Percentiles rank a stretch among this genome's conserved stretches.
phyloP scores from a whole-genome alignment of 2,888 invertebrate genomes.

The Atherix ibis region DNA sequence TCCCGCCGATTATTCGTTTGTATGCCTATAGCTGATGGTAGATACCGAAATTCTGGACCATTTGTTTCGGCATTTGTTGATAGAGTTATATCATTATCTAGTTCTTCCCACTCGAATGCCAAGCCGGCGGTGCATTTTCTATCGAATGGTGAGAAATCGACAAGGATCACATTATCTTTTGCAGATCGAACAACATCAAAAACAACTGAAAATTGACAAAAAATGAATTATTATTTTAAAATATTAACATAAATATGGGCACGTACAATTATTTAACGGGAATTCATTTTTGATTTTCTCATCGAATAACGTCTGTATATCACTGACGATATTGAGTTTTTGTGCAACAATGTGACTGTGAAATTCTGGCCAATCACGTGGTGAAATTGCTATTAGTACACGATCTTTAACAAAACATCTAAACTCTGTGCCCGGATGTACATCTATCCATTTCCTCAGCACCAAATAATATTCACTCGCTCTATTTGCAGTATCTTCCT shows the following conservation, averaged over 20 bases:
- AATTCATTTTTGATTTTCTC: slow-evolving; percentile 14
- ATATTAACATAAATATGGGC: not conserved
- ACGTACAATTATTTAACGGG: slow-evolving; percentile 13
- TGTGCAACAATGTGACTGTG: slow-evolving; percentile 12
- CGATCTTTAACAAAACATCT: slow-evolving; percentile 14
- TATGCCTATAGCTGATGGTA: no score
- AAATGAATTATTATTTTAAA: no score
- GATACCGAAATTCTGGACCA: no score
- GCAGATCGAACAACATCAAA: slow-evolving; percentile 14
- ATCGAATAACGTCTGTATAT: slow-evolving; percentile 13
- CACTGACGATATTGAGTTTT: slow-evolving; percentile 12
- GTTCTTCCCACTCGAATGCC: slow-evolving; percentile 13
- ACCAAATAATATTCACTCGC: slow-evolving; percentile 8
- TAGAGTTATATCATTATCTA: slow-evolving; percentile 10
- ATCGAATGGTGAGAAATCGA: slow-evolving; percentile 15
- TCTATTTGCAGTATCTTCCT: not conserved
- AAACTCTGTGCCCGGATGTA: slow-evolving; percentile 15
- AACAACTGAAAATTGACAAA: slow-evolving; percentile 10
- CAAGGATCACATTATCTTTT: slow-evolving; percentile 12
- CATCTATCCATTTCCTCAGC: slow-evolving; percentile 14
- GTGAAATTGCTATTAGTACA: slow-evolving; percentile 13
- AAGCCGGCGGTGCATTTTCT: slow-evolving; percentile 10
- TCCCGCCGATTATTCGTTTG: no score
- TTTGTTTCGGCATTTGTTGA: no score
- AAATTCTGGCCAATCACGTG: slow-evolving; percentile 15